Base-by-base conservation (phyloP, 2,797 vertebrate species). In the Apogon hyalosoma region DNA sequence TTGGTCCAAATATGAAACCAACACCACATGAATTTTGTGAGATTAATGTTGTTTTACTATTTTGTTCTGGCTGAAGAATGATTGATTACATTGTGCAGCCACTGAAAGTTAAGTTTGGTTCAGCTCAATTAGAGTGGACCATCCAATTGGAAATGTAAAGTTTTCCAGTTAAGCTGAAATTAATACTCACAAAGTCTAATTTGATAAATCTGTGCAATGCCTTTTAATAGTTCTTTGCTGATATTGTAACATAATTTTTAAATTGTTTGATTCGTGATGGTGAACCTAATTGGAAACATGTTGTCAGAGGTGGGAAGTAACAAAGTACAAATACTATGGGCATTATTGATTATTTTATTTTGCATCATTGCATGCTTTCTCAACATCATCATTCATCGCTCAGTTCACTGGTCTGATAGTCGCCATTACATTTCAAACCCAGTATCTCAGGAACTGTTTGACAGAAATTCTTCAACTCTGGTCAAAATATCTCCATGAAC, bases 1-100 rank as follows among this genome's bases (percentile, higher is more conserved):
- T 71, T 66, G n/a, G 40, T 69, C 42, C 31, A 86, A 83, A 85
- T 76, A 52, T 71, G 59, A 88, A 87, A 80, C 77, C 73, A 49
- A 46, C 66, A 72, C 53, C 12, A 11, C 61, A 68, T 46, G 52
- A 66, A 47, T 69, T 39, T 57, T 63, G 45, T 77, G 63, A 72
- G 64, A 57, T 62, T 62, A 56, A 80, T 72, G 60, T 73, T 75
- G 76, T 73, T 86, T 78, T 69, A 69, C 58, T 18, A 63, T 75
- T 70, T 76, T 64, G 50, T 63, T 75, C 60, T 73, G 53, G 47
- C 42, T 52, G 46, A 61, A 52, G 66, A 31, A 48, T 74, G 65
- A 86, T 72, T 69, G 55, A 85, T 80, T 74, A 53, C 60, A 63
- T 18, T 48, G 24, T 13, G 14, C 52, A 63, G 72, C 73, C 75